These are phyloP conservation scores for Galerucella pusilla DNA, from an alignment of 2,888 invertebrate species.

Conservation along the genomic window DNA sequence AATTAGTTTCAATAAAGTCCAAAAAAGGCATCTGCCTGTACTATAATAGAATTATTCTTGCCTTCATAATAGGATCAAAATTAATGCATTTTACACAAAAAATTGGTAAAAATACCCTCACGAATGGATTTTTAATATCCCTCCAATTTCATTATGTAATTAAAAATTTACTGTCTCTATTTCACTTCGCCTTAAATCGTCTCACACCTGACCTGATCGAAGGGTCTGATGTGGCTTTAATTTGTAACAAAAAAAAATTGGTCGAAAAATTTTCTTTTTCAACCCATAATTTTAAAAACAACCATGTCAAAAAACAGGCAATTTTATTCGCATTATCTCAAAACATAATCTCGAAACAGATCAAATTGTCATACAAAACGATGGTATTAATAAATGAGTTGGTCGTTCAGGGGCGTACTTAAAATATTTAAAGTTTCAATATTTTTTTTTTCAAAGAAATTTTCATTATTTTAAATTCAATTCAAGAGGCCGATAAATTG, in stretches of 20 bases:
- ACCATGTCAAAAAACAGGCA: conserved; percentile 18
- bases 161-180: conserved; percentile 19
- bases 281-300: conserved; percentile 18
- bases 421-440: not conserved
- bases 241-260: conserved; percentile 16
- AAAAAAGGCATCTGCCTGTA: not conserved
- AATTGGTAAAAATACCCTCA: conserved; percentile 3
- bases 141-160: conserved; percentile 12
- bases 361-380: conserved; percentile 15
- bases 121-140: conserved; percentile 16
- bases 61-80: not conserved
- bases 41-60: not conserved
- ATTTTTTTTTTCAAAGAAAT: not conserved
- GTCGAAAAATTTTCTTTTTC: conserved; percentile 13
- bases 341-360: not conserved
- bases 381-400: conserved; percentile 12
- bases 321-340: conserved; percentile 24
- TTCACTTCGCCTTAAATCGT: conserved; percentile 11
- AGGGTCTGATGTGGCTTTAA: conserved; percentile 1
- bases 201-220: conserved; percentile 15
- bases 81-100: not conserved
- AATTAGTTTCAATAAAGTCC: too few species aligned
- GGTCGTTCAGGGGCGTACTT: not conserved
- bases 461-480: too few species aligned
- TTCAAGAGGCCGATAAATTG: too few species aligned